Percentiles rank a stretch among this genome's conserved stretches.
These are phyloP conservation scores for Phrynocephalus versicolor DNA, from an alignment of 2,113 vertebrate genomes.

Conservation along the genomic window DNA sequence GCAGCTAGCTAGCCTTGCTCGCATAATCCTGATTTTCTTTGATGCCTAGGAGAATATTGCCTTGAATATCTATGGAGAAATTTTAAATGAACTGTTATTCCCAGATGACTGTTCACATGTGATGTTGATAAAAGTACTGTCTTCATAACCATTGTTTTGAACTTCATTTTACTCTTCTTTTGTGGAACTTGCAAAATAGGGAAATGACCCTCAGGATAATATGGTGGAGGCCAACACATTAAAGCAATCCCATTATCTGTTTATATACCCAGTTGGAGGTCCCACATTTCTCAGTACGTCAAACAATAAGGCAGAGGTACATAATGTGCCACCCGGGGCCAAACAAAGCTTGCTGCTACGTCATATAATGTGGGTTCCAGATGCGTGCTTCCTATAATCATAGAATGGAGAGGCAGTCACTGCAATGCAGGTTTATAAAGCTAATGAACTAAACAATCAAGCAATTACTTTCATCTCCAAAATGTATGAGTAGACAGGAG, in stretches of 20 bases:
- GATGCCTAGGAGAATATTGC: background rate
- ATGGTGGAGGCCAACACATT: constrained; percentile 46
- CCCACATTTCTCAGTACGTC: constrained; percentile 50
- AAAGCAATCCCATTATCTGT: constrained; percentile 62
- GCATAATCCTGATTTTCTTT: background rate
- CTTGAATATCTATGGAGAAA: background rate
- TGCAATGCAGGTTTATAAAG: constrained; percentile 36
- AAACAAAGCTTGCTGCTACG: constrained; percentile 51
- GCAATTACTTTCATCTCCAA: constrained; percentile 17
- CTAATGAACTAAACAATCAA: constrained; percentile 22
- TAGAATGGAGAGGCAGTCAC: constrained; percentile 2
- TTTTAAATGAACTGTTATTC: constrained; percentile 33
- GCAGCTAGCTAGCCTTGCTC: background rate
- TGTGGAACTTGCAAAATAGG: constrained; percentile 37
- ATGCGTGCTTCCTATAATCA: constrained; percentile 41
- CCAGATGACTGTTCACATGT: background rate
- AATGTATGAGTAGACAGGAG: background rate
- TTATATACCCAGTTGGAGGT: constrained; percentile 60
- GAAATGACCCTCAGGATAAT: constrained; percentile 54
- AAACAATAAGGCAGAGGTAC: constrained; percentile 8
- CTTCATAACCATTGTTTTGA: constrained; percentile 39
- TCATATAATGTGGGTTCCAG: constrained; percentile 44
- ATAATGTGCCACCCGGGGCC: constrained; percentile 56
- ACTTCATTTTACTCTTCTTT: constrained; percentile 36
- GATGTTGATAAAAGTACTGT: constrained; percentile 16